Evolutionary conservation across 1,140 invertebrate species (phyloP), one percentile per base, ranked within the genome.

Genomic region (Rhopalosiphum maidis): DNA sequence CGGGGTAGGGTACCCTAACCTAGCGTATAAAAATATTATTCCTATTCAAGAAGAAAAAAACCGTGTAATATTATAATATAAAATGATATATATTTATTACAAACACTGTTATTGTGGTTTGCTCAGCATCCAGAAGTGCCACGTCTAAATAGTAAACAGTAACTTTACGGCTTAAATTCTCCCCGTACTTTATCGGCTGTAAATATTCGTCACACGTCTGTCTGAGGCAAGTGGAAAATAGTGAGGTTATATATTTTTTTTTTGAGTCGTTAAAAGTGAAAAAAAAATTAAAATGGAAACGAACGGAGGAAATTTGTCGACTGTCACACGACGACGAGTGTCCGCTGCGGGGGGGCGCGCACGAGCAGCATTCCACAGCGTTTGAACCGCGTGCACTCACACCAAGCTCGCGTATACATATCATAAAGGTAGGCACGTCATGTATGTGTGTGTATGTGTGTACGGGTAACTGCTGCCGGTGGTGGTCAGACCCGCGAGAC

Each of bases 291-390:
- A 90, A 90, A 90, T n/a, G 35, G 37, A 55, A 55, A 89, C 35
- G 90, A 77, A 30, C 41, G 25, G 35, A 68, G 85, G 54, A 91
- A 93, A 93, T 93, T 93, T 93, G 91, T 93, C 77, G 91, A 86
- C 68, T 41, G 91, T 93, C 91, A 93, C 82, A 41, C 43, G 43
- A 91, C 82, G 91, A 86, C 90, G 41, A 35, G 77, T 86, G 91
- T 93, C 77, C 46, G 77, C 77, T 35, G 77, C 91, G 77, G 91
- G 91, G 48, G 91, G 91, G 77, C 91, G 37, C 35, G 54, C 88
- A 90, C 43, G 25, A 54, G 91, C 82, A 83, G 43, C 82, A 93
- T 91, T 91, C 90, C 90, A 91, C 60, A 37, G 51, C 90, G 41
- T 46, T 87, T n/a, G 86, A 18, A 46, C n/a, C 60, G 68, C 55